Evolutionary conservation across 1,140 invertebrate genomes (phyloP), one percentile per base, ranked within the genome.

Genomic region (Spodoptera litura): DNA sequence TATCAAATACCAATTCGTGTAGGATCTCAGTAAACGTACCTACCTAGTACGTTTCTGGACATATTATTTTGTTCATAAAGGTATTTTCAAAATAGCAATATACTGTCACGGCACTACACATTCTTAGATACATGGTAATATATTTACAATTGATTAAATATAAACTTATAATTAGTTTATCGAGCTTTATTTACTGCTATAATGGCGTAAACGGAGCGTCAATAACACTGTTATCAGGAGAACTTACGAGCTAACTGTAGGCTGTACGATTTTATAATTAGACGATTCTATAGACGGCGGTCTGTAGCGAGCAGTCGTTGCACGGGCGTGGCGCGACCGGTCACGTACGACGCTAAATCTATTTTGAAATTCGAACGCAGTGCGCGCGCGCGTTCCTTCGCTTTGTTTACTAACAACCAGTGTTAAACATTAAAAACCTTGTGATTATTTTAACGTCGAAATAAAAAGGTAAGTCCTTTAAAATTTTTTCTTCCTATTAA

Each of bases 341-440:
- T 11, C 55, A 73, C 20, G 53, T 20, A 20, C 49, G 38, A 51
- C 27, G 73, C 73, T 62, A 59, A 75, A 75, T 38, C n/a, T 51
- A 20, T 20, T 55, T 49, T 44, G 11, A 70, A 52, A 75, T 20
- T 6, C 27, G n/a, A 27, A 25, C 49, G 27, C 59, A 49, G 66
- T 55, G 77, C 70, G 77, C 77, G 44, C 56, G 59, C 68, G 53
- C 62, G 25, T 53, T 55, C 20, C 64, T 15, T 35, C 6, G 38
- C 72, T 61, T 81, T 81, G 80, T 81, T 81, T 81, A 81, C 80
- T 75, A 81, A 81, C 80, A 81, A 76, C 49, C 38, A 11, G 20
- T 20, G 38, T 49, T 20, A 55, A 38, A 53, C 3, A 5, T 31
- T 31, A 31, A 31, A 49, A 53, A 71, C 44, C 70, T 49, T 59